A percentile compares a stretch with the other conserved stretches of the same genome.
phyloP scores from a whole-genome alignment of 2,888 invertebrate genomes.

The Macaria liturata region DNA sequence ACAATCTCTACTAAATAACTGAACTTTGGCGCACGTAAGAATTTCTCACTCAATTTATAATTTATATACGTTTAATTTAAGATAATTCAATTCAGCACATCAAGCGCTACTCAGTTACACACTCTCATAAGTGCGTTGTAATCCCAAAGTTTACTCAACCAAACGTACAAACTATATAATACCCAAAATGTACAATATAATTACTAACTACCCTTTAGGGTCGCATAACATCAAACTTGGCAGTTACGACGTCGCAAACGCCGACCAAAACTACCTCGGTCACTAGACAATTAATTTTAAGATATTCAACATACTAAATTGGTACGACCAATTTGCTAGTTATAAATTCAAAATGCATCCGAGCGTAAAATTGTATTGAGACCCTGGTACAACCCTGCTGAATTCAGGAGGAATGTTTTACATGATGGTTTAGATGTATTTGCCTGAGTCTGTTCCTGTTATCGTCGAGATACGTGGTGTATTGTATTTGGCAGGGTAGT shows the following conservation, averaged over 20 bases:
- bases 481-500: slow-evolving; percentile 56
- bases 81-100: too few species aligned
- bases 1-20: too few species aligned
- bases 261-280: slow-evolving; percentile 52
- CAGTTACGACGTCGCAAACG: slow-evolving; percentile 28
- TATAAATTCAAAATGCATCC: slow-evolving; percentile 82
- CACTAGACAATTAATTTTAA: slow-evolving; percentile 73
- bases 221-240: slow-evolving; percentile 26
- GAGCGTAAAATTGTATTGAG: slow-evolving; percentile 78
- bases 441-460: not conserved
- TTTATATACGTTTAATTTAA: too few species aligned
- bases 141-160: not conserved
- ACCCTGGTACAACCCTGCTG: slow-evolving; percentile 57
- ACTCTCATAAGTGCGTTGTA: too few species aligned
- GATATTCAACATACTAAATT: slow-evolving; percentile 77
- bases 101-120: too few species aligned
- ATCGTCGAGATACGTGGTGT: slow-evolving; percentile 33
- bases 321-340: slow-evolving; percentile 78
- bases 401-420: slow-evolving; percentile 38
- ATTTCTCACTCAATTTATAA: too few species aligned
- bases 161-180: slow-evolving; percentile 1
- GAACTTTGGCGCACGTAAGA: too few species aligned
- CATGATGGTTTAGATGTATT: not conserved
- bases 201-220: slow-evolving; percentile 20
- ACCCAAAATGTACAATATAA: slow-evolving; percentile 12